phyloP scores from a whole-genome alignment of 2,113 vertebrate genomes.

The Cromileptes altivelis region DNA sequence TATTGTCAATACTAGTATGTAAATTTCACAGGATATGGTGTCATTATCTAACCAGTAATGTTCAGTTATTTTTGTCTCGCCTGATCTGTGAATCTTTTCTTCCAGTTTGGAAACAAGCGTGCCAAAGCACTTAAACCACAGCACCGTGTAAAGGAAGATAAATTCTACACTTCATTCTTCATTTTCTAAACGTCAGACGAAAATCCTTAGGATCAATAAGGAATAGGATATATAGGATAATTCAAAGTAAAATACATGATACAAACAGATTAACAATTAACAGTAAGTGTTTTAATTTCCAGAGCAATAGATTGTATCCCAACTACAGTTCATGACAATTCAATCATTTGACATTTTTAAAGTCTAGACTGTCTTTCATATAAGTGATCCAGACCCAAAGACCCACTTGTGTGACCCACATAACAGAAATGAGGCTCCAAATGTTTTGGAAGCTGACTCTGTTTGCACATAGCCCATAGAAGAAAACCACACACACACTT shows the following conservation, averaged over 20 bases:
- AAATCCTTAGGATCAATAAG: conserved; percentile 35
- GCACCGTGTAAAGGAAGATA: no score
- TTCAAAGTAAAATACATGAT: neutral
- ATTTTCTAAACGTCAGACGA: neutral
- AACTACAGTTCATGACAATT: neutral
- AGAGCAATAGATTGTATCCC: neutral
- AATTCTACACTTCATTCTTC: neutral
- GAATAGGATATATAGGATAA: neutral
- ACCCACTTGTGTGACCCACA: conserved; percentile 1
- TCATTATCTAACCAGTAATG: neutral
- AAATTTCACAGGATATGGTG: conserved; percentile 8
- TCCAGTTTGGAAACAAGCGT: neutral
- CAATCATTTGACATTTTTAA: neutral
- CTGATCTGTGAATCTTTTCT: no score
- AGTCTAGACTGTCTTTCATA: neutral
- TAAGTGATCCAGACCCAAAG: neutral
- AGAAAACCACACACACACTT: neutral
- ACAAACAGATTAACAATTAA: neutral
- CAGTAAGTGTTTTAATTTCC: neutral
- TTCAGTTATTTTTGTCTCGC: neutral
- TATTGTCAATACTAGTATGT: conserved; percentile 1
- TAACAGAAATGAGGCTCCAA: neutral
- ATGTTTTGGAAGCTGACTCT: neutral
- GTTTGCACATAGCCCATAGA: neutral
- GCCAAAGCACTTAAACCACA: neutral